These are phyloP conservation scores for Scopus umbretta DNA, from an alignment of 2,113 vertebrate genomes.

Conservation along the genomic window DNA sequence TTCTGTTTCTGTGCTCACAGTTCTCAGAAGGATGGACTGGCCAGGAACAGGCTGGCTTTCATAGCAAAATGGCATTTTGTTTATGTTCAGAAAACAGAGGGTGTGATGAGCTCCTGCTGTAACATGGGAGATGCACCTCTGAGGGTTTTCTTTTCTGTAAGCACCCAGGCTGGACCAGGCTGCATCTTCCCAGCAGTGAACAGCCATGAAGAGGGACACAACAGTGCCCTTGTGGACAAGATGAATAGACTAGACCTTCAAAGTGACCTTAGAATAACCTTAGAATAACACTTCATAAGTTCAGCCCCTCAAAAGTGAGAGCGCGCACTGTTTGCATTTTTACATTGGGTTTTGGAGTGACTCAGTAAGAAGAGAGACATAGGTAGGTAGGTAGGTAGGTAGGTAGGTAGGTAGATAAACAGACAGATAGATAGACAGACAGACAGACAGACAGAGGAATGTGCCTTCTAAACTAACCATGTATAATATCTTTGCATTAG, in stretches of 20 bases:
- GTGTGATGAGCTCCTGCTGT: neutral
- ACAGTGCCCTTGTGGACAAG: neutral
- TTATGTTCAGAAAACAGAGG: neutral
- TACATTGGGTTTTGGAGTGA: neutral
- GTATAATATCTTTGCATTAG: neutral
- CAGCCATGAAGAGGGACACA: neutral
- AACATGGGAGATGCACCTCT: neutral
- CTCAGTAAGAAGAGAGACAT: neutral
- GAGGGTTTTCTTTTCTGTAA: neutral
- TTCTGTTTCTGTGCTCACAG: neutral
- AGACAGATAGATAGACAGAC: fast-evolving
- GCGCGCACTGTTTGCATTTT: neutral
- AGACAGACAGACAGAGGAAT: neutral
- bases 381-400: neutral
- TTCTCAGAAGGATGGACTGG: neutral
- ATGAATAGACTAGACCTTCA: no score
- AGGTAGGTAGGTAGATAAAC: fast-evolving
- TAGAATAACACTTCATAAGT: fast-evolving
- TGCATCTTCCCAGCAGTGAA: neutral
- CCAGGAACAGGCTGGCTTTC: neutral
- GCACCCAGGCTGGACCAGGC: neutral
- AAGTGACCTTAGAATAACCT: no score
- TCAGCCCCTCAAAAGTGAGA: neutral
- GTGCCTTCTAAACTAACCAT: neutral
- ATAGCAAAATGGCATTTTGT: neutral